Evolutionary conservation across 2,888 invertebrate genomes (phyloP), one percentile per base, ranked within the genome.

Genomic region (Lasius platythorax): DNA sequence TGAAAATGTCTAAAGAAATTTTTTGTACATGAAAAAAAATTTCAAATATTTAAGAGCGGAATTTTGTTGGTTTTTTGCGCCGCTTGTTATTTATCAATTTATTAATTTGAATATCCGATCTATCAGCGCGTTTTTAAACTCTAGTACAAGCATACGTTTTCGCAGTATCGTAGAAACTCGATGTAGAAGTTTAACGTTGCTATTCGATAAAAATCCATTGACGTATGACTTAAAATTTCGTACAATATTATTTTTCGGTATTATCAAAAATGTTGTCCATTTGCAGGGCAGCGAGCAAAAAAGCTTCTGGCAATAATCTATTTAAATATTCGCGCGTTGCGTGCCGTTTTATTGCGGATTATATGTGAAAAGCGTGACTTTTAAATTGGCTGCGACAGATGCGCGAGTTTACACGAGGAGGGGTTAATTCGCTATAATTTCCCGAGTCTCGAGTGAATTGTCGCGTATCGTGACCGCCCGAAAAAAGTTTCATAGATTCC

Each of bases 381-480:
- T 81, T 73, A 73, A 73, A 81, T 81, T 81, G 73, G 46, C 73
- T 73, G 46, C 79, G 73, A 81, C 73, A 81, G 79, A 81, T 81
- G 79, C 73, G 37, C 73, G 46, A 73, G 40, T 81, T 73, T 81
- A 73, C 79, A 81, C 73, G 61, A 56, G 56, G 11, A 63, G 61
- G 61, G 46, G 37, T 81, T 81, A 81, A 81, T 81, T 73, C 46
- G 73, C 40, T 28, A 81, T 61, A 73, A 81, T 73, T 50, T 15
- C 46, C 15, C 18, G 33, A 70, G 46, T 72, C 79, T 79, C 73
- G 73, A 73, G 79, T 63, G 46, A 73, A 81, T 73, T 81, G 73
- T 72, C 79, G 78, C 58, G 23, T 15, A 64, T 18, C 75, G 67
- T 18, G n/a, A 23, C 37, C 40, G 28, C 18, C 56, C 50, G 72